Evolutionary conservation across 2,797 vertebrate genomes (phyloP), one percentile per base, ranked within the genome.

Genomic region (Syngnathus acus): DNA sequence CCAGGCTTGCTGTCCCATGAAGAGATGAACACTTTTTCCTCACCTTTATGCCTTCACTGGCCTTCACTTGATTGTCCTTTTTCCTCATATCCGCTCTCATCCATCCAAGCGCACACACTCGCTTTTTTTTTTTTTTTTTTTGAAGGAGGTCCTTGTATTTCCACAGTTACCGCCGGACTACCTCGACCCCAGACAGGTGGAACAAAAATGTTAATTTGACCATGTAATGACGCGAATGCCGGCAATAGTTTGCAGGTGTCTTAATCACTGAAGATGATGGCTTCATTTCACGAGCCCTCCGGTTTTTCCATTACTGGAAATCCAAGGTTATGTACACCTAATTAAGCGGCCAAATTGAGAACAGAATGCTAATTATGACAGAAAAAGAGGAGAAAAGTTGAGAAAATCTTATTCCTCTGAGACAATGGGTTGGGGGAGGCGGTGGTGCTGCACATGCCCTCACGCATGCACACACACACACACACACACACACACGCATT

Each of bases 321-420:
- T 90, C 89, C 91, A 93, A 93, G 91, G 91, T 93, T 93, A 92
- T 92, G 91, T 92, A 92, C 90, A 92, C 90, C 91, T 91, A 92
- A 93, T 93, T 92, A 93, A 91, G 89, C 84, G 86, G 88, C 88
- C 88, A 90, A 91, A 92, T 92, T 85, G 89, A 91, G 91, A 92
- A 91, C 89, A 91, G 91, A 90, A 92, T 92, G 91, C 92, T 92
- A 92, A 93, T 92, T 92, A 91, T 88, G 85, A 85, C 84, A 85
- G 88, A 85, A 88, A 85, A 85, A 87, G 83, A 87, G 82, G 78
- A 82, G 78, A 88, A 89, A 92, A 90, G 87, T 92, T 91, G 87
- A 89, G 84, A 87, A 88, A 89, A 88, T 82, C 72, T 83, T 89
- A 91, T 91, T 92, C 92, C 91, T 92, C 82, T 79, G 90, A 92